Evolutionary conservation across 2,113 vertebrate genomes (phyloP).

Genomic region (Egretta garzetta): DNA sequence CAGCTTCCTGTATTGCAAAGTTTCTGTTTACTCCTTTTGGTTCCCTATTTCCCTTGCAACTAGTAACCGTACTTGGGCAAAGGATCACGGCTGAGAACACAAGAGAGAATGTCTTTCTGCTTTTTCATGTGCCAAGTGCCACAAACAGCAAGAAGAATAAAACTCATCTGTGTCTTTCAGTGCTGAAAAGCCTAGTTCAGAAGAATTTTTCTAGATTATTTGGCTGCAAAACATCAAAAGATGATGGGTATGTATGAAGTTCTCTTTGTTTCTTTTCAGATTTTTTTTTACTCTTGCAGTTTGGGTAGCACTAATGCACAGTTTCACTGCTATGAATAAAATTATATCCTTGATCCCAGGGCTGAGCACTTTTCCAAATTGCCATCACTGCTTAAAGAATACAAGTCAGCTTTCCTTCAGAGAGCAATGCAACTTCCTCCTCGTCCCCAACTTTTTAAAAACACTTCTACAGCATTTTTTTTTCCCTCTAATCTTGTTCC

Average conservation of each 20-base stretch:
- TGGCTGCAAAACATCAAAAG: background rate
- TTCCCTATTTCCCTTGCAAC: background rate
- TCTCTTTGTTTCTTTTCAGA: background rate
- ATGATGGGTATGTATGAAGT: fast-evolving
- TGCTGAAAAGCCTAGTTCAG: background rate
- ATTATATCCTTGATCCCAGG: background rate
- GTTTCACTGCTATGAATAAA: background rate
- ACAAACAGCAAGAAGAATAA: background rate
- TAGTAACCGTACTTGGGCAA: background rate
- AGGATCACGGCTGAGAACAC: background rate
- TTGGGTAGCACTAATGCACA: background rate
- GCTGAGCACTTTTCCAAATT: background rate
- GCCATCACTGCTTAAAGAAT: background rate
- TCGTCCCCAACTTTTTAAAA: background rate
- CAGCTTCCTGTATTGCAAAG: background rate
- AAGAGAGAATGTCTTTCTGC: background rate
- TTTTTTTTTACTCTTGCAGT: background rate
- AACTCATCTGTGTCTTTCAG: background rate
- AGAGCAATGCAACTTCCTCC: background rate
- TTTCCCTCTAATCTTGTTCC: background rate
- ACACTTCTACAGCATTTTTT: background rate
- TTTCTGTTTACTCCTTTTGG: background rate
- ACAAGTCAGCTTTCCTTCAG: background rate
- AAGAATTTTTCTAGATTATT: background rate
- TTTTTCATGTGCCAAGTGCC: background rate